Evolutionary conservation across 23 tunicate species (phyloP).

Genomic region (Corella eumyota): DNA sequence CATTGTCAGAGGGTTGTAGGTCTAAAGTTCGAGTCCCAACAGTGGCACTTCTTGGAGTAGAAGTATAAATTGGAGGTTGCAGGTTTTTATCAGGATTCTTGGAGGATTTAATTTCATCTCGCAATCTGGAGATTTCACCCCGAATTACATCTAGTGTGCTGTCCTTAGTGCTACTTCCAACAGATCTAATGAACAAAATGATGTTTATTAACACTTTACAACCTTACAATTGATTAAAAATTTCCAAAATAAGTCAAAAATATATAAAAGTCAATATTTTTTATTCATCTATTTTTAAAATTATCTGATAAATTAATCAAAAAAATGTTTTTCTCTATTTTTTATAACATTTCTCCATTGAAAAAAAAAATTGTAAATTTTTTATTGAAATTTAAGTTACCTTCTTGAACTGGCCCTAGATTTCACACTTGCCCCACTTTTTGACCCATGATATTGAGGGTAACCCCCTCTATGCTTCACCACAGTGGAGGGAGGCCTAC

Average conservation of each 20-base stretch:
- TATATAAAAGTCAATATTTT: too few species aligned
- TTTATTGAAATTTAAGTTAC: too few species aligned
- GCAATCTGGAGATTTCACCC: constrained; percentile 59
- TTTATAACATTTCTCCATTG: too few species aligned
- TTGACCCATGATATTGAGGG: constrained; percentile 8
- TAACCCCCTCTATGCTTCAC: too few species aligned
- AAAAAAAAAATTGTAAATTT: too few species aligned
- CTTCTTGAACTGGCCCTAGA: constrained; percentile 31
- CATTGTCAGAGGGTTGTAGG: constrained; percentile 11
- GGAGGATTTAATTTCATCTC: constrained; percentile 42
- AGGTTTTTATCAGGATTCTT: constrained; percentile 2
- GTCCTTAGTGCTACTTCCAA: constrained; percentile 56
- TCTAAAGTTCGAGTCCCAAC: background rate
- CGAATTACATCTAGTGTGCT: constrained; percentile 69
- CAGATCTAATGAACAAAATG: constrained; percentile 18
- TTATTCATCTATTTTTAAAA: too few species aligned
- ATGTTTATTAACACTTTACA: too few species aligned
- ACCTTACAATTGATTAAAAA: too few species aligned
- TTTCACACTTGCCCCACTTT: constrained; percentile 24
- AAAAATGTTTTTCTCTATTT: too few species aligned
- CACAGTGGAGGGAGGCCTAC: too few species aligned
- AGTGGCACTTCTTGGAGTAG: constrained; percentile 19
- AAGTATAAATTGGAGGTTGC: constrained; percentile 9
- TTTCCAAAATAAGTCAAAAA: too few species aligned
- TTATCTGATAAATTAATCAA: too few species aligned